Base-by-base conservation (phyloP, 2,113 vertebrate species). In the Carettochelys insculpta region DNA sequence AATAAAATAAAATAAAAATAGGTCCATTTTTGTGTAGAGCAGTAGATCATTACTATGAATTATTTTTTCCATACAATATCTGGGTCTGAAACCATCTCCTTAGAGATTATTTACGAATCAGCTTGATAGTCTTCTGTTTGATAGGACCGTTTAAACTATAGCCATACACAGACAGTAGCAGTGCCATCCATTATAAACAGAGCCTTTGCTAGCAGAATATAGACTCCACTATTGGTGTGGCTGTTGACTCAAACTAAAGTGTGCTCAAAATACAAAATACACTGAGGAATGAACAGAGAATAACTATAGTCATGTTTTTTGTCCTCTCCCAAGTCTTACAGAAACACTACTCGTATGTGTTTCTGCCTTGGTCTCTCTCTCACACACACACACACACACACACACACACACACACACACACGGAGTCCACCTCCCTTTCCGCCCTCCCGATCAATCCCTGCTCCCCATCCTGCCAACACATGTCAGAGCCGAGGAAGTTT, bases 81-180 rank as follows among this genome's bases (percentile, higher is more conserved):
- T 80, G 47, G 27, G 89, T 78, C 11, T 80, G 89, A 77, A 8
- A 4, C 3, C 80, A 5, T 12, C 4, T 92, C 94, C 88, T 77
- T 19, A 83, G 77, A 90, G 54, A 73, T 76, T 81, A 47, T 92
- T 87, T 93, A 87, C 52, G 93, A 82, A 89, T 87, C 87, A 83
- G 22, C 50, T 76, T 53, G 58, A 82, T 34, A 38, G 17, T 68
- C 29, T 78, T 96, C 77, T 68, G 77, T 34, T 92, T 92, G 77
- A 82, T 79, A 96, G n/a, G 27, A 61, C 38, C 22, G 16, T 86
- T 96, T 86, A 93, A 92, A 48, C 58, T 83, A 80, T 52, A 83
- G 83, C 56, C 87, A n/a, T 9, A 80, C 5, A 17, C 61, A 77
- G 14, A 92, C 3, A 87, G 47, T 25, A 94, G 34, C 58, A 93